A percentile compares a stretch with the other conserved stretches of the same genome.
phyloP scores from a whole-genome alignment of 2,888 invertebrate genomes.

The Diadromus collaris region DNA sequence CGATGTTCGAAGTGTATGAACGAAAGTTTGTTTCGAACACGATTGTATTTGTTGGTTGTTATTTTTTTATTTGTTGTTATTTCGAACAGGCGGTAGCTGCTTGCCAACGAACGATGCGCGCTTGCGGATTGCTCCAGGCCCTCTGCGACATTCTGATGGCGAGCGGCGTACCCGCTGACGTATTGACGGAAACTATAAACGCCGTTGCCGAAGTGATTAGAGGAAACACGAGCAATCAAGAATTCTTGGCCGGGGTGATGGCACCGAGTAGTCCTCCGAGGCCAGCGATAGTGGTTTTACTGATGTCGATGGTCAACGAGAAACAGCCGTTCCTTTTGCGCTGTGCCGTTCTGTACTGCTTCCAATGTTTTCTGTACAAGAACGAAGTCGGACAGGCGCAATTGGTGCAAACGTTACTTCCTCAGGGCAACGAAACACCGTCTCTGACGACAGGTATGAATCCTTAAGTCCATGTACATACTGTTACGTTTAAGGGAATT shows the following conservation, averaged over 20 bases:
- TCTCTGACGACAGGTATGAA: conserved; percentile 83
- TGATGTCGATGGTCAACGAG: conserved; percentile 99
- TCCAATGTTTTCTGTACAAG: conserved; percentile 96
- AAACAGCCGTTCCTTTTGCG: conserved; percentile 95
- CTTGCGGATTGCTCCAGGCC: conserved; percentile 90
- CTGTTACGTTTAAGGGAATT: no score
- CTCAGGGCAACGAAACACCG: conserved; percentile 89
- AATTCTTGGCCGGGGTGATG: conserved; percentile 93
- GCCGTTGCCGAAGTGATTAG: conserved; percentile 97
- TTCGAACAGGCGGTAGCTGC: conserved; percentile 76
- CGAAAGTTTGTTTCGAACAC: background rate
- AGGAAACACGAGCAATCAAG: conserved; percentile 95
- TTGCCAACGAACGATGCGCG: conserved; percentile 95
- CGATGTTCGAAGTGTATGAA: background rate
- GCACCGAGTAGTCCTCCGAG: conserved; percentile 97
- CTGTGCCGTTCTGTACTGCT: conserved; percentile 98
- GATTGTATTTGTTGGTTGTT: no score
- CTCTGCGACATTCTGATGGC: conserved; percentile 97
- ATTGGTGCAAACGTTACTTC: conserved; percentile 95
- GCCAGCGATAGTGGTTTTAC: conserved; percentile 95
- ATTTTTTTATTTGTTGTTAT: no score
- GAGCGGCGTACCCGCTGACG: conserved; percentile 97
- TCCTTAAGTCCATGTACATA: background rate
- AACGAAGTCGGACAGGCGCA: conserved; percentile 94
- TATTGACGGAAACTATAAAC: conserved; percentile 97